Percentiles rank a stretch among this genome's conserved stretches.
These are phyloP conservation scores for Andricus grossulariae DNA, from an alignment of 1,140 invertebrate species.

Conservation along the genomic window DNA sequence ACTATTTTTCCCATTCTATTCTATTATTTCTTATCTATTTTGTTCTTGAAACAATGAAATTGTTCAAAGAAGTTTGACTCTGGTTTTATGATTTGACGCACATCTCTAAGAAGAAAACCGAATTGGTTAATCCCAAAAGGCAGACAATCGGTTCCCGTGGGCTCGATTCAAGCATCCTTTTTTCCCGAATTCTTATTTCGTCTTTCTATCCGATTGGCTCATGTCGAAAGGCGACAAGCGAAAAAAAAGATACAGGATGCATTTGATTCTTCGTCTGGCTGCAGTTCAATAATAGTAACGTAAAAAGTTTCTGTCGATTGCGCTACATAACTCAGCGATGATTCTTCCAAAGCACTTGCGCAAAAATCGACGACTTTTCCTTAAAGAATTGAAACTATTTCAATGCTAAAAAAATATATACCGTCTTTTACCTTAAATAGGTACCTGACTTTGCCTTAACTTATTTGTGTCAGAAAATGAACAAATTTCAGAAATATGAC, in stretches of 20 bases:
- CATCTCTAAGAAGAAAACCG: constrained; percentile 6
- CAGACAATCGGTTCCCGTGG: constrained; percentile 24
- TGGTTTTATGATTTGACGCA: constrained; percentile 23
- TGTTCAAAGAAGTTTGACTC: neutral
- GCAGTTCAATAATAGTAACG: constrained; percentile 50
- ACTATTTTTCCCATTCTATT: no score
- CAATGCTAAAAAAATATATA: neutral
- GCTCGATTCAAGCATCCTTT: constrained; percentile 16
- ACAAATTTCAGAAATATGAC: no score
- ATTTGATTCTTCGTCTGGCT: constrained; percentile 38
- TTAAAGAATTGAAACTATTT: neutral
- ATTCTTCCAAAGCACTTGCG: constrained; percentile 19
- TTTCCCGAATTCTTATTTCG: constrained; percentile 28
- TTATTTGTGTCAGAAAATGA: no score
- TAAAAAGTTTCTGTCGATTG: constrained; percentile 12
- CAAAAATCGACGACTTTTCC: constrained; percentile 10
- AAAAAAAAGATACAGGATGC: constrained; percentile 32
- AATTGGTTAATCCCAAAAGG: constrained; percentile 5
- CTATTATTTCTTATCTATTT: no score
- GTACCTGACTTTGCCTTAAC: no score
- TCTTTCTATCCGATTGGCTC: constrained; percentile 20
- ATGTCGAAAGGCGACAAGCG: constrained; percentile 32
- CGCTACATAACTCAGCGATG: constrained; percentile 1
- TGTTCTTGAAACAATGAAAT: neutral
- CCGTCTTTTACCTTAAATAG: neutral